A percentile compares a stretch with the other conserved stretches of the same genome.
phyloP scores from a whole-genome alignment of 2,888 invertebrate species.

The Fragum fragum region DNA sequence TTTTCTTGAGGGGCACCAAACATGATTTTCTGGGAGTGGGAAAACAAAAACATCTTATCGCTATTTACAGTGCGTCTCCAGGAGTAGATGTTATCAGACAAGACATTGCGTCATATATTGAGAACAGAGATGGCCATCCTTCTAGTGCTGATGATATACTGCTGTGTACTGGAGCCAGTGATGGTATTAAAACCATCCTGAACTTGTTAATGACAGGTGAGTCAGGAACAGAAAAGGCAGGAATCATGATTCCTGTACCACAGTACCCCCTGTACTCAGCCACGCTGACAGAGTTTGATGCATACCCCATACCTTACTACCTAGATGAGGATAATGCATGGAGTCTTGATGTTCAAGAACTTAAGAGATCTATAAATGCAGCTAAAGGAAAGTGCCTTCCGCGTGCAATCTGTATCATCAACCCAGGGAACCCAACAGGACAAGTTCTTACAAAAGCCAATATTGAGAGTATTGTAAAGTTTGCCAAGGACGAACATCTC shows the following conservation, averaged over 20 bases:
- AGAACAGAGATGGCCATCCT: slow-evolving; percentile 91
- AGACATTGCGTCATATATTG: slow-evolving; percentile 95
- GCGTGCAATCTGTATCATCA: slow-evolving; percentile 96
- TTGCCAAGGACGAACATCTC: slow-evolving; percentile 94
- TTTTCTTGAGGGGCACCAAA: no score
- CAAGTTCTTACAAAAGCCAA: slow-evolving; percentile 95
- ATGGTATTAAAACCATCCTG: slow-evolving; percentile 95
- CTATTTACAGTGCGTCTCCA: slow-evolving; percentile 89
- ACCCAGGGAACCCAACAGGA: slow-evolving; percentile 99
- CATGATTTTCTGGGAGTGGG: no score
- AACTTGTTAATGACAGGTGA: slow-evolving; percentile 88
- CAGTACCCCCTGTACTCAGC: slow-evolving; percentile 99
- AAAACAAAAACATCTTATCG: no score
- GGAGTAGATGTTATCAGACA: slow-evolving; percentile 96
- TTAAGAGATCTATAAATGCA: slow-evolving; percentile 92
- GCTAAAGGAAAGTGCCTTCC: slow-evolving; percentile 90
- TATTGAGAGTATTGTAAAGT: slow-evolving; percentile 96
- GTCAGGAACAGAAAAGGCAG: slow-evolving; percentile 88
- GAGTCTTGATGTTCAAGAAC: slow-evolving; percentile 93
- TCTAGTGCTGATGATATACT: slow-evolving; percentile 93
- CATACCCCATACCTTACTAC: slow-evolving; percentile 89
- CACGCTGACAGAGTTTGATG: slow-evolving; percentile 95
- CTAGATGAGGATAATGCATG: slow-evolving; percentile 95
- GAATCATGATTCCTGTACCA: slow-evolving; percentile 98
- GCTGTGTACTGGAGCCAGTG: slow-evolving; percentile 96